Percentiles rank a stretch among this genome's conserved stretches.
These are phyloP conservation scores for Drymodes brunneopygia DNA, from an alignment of 2,113 vertebrate species.

Conservation along the genomic window DNA sequence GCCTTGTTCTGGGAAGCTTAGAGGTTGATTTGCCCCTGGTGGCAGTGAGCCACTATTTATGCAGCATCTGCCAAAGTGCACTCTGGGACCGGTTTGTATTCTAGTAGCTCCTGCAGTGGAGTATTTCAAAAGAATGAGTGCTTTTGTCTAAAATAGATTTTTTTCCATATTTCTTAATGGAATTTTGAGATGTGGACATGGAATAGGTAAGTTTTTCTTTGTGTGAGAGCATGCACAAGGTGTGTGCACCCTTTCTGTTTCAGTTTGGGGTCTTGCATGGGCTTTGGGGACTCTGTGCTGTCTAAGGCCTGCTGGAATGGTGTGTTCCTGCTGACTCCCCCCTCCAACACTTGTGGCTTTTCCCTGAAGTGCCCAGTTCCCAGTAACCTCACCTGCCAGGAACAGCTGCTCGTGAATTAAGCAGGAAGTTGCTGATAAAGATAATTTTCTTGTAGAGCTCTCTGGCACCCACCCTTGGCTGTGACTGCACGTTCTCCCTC, in stretches of 20 bases:
- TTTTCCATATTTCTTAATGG: not conserved
- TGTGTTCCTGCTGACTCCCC: not conserved
- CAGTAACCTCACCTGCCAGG: not conserved
- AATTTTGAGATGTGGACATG: not conserved
- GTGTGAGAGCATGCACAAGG: not conserved
- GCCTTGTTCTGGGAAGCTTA: not conserved
- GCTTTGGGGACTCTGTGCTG: not conserved
- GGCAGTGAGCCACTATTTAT: not conserved
- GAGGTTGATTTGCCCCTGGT: not conserved
- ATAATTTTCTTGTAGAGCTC: not conserved
- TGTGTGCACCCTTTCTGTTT: not conserved
- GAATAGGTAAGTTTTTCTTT: not conserved
- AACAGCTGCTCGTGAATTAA: not conserved
- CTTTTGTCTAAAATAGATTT: not conserved
- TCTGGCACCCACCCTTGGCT: not conserved
- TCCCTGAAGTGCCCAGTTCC: not conserved
- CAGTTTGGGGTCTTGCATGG: not conserved
- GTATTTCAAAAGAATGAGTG: not conserved
- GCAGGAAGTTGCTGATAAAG: not conserved
- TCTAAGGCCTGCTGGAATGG: not conserved
- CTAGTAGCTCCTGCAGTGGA: not conserved
- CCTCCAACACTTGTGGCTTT: not conserved
- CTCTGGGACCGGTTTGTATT: not conserved
- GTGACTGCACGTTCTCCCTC: not conserved
- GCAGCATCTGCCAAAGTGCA: not conserved